Evolutionary conservation across 2,888 invertebrate genomes (phyloP).

Genomic region (Sphaerophoria rueppellii): DNA sequence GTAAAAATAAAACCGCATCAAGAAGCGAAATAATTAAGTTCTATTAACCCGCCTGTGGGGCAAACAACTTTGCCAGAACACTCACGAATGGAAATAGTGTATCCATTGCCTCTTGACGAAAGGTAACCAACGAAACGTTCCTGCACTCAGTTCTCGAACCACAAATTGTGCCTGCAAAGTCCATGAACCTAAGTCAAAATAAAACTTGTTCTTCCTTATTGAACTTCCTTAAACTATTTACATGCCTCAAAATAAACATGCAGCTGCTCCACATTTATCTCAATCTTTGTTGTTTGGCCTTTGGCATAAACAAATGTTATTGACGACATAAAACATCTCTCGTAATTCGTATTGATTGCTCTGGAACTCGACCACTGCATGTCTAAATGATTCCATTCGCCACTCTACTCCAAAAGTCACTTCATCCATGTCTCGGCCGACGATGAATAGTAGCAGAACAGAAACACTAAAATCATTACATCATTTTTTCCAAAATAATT

Average conservation of each 20-base stretch:
- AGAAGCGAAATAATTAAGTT: slow-evolving; percentile 25
- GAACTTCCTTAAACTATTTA: slow-evolving; percentile 58
- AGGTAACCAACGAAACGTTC: background rate
- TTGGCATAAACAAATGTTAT: slow-evolving; percentile 19
- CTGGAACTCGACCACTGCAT: slow-evolving; percentile 24
- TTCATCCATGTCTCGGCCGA: background rate
- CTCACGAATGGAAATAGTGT: background rate
- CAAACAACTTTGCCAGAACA: background rate
- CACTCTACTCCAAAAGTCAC: slow-evolving; percentile 4
- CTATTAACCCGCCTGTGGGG: background rate
- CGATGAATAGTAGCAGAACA: background rate
- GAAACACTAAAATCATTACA: slow-evolving; percentile 45
- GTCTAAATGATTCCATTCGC: slow-evolving; percentile 42
- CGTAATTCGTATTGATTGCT: slow-evolving; percentile 1
- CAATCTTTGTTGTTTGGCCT: background rate
- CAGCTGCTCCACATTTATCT: slow-evolving; percentile 55
- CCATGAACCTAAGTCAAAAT: slow-evolving; percentile 31
- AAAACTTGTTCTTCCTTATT: slow-evolving; percentile 47
- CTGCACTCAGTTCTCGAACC: slow-evolving; percentile 9
- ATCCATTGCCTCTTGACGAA: too few relatives aligned
- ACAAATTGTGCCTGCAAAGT: slow-evolving; percentile 20
- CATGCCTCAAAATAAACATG: slow-evolving; percentile 53
- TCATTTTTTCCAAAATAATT: slow-evolving; percentile 63
- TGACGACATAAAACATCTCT: slow-evolving; percentile 33
- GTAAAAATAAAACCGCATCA: slow-evolving; percentile 13